Evolutionary conservation across 30 jellyfish, hydroid and myxozoan species (phyloP).

Genomic region (Chrysaora quinquecirrha): DNA sequence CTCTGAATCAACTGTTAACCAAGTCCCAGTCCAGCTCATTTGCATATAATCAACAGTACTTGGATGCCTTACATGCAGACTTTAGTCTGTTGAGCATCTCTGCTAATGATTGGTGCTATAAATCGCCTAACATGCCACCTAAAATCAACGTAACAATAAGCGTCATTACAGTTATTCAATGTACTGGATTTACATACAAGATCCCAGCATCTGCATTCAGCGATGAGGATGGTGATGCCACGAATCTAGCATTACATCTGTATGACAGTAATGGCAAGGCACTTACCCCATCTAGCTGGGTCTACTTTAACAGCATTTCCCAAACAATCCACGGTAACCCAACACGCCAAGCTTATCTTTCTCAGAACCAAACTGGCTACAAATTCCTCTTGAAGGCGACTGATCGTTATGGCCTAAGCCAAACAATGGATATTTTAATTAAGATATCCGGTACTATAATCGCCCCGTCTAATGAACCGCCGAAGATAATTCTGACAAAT

Average conservation of each 20-base stretch:
- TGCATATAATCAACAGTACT: conserved; percentile 7
- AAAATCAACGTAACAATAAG: conserved; percentile 11
- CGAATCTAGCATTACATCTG: conserved; percentile 64
- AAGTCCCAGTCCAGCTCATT: neutral
- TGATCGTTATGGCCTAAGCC: conserved; percentile 57
- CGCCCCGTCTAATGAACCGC: conserved; percentile 59
- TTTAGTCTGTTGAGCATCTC: conserved; percentile 21
- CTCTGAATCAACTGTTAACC: conserved; percentile 11
- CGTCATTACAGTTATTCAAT: conserved; percentile 41
- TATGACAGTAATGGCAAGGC: conserved; percentile 22
- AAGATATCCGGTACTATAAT: conserved; percentile 35
- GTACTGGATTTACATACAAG: conserved; percentile 60
- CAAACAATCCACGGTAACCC: conserved; percentile 67
- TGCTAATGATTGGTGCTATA: conserved; percentile 50
- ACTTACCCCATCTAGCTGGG: conserved; percentile 79
- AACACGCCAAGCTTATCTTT: conserved; percentile 13
- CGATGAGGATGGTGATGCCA: conserved; percentile 80
- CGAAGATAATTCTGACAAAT: conserved; percentile 31
- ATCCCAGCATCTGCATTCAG: conserved; percentile 67
- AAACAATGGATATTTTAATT: conserved; percentile 57
- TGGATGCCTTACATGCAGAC: conserved; percentile 37
- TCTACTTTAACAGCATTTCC: conserved; percentile 43
- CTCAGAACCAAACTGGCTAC: conserved; percentile 41
- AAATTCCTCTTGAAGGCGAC: conserved; percentile 79
- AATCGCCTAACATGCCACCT: conserved; percentile 81